Evolutionary conservation across 1,140 invertebrate species (phyloP), one percentile per base, ranked within the genome.

Genomic region (Gonatopus flavifemur): DNA sequence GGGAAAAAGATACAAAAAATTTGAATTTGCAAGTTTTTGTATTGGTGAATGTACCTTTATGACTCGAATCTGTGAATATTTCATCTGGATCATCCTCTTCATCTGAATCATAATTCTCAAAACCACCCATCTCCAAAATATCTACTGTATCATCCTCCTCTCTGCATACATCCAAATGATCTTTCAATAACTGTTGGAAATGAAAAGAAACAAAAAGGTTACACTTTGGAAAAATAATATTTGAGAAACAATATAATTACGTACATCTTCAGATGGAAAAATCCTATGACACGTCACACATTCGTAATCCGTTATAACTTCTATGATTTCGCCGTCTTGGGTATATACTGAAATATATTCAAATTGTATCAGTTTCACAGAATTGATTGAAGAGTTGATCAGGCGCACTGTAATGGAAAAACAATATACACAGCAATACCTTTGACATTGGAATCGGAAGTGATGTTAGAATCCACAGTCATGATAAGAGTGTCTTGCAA

Each of bases 221-320:
- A n/a, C n/a, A n/a, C n/a, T n/a, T n/a, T n/a, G n/a, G n/a, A n/a
- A n/a, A n/a, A n/a, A n/a, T n/a, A n/a, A n/a, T n/a, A n/a, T n/a
- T n/a, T n/a, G n/a, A 35, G 43, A 52, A 20, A 41, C n/a, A n/a
- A 18, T 25, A 39, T 15, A 13, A 35, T 9, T 25, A 59, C 66
- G 61, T 64, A 76, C 73, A 48, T 68, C 59, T 52, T 75, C 59
- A 21, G 65, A 66, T 33, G 70, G 69, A 43, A 76, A 76, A 32
- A 76, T 52, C 28, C 72, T 60, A 15, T 71, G 74, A 49, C 74
- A 76, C 4, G 74, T 76, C 8, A 76, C 74, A 58, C 74, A 76
- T 16, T 73, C 70, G 48, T 69, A 74, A 51, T 76, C 71, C 48
- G 59, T 72, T 41, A 72, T 52, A 37, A 76, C 55, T 36, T 67